Evolutionary conservation across 2,797 vertebrate genomes (phyloP).

Genomic region (Tapirus indicus): DNA sequence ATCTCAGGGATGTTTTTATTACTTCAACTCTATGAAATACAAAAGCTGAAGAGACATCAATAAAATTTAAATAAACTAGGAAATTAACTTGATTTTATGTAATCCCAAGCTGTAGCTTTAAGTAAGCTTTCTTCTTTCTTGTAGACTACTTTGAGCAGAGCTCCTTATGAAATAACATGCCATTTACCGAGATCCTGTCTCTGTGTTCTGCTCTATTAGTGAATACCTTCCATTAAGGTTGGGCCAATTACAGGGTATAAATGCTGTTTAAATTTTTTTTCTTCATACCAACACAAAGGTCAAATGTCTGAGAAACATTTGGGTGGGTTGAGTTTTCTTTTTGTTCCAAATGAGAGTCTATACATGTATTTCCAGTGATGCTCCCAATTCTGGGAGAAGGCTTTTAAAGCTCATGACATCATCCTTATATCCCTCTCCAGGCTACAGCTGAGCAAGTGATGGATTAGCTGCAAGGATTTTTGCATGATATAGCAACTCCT

Average conservation of each 20-base stretch:
- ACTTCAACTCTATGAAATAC: not conserved
- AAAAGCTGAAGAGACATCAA: slow-evolving; percentile 43
- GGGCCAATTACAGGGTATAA: slow-evolving; percentile 29
- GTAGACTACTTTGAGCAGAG: not conserved
- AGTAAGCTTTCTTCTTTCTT: slow-evolving; percentile 5
- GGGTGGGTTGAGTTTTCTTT: slow-evolving; percentile 49
- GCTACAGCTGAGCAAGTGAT: not conserved
- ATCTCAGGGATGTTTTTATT: not conserved
- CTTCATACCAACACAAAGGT: slow-evolving; percentile 22
- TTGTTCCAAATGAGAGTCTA: slow-evolving; percentile 57
- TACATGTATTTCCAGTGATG: slow-evolving; percentile 5
- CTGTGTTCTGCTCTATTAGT: not conserved
- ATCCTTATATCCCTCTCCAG: not conserved
- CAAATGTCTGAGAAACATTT: slow-evolving; percentile 68
- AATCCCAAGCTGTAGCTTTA: not conserved
- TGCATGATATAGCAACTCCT: not conserved
- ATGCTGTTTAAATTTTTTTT: slow-evolving; percentile 51
- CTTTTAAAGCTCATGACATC: slow-evolving; percentile 26
- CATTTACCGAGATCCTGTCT: slow-evolving; percentile 15
- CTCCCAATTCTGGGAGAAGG: slow-evolving; percentile 33
- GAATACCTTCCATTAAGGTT: not conserved
- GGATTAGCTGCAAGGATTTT: slow-evolving; percentile 32
- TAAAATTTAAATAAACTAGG: slow-evolving; percentile 38
- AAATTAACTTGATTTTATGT: slow-evolving; percentile 37
- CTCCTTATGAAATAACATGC: not conserved